Evolutionary conservation across 2,888 invertebrate genomes (phyloP).

Genomic region (Epicampocera succincta): DNA sequence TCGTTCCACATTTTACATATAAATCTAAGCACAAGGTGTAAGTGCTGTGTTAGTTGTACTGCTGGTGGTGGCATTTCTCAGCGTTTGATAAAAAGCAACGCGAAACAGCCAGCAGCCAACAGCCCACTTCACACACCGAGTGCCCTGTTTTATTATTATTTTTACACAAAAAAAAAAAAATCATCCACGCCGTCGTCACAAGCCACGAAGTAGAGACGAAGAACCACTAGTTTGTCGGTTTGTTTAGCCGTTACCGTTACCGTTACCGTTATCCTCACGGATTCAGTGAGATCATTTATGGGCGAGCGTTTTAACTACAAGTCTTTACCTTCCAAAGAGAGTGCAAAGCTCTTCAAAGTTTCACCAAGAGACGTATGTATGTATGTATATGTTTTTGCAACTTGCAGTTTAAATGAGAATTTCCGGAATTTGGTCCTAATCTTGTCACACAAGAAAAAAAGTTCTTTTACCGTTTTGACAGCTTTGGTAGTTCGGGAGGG

Average conservation of each 20-base stretch:
- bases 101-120: constrained; percentile 4
- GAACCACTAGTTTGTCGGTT: constrained; percentile 6
- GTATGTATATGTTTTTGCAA: not conserved
- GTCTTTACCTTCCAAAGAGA: constrained; percentile 5
- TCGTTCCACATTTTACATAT: constrained; percentile 55
- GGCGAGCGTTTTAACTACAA: constrained; percentile 74
- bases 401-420: constrained; percentile 1
- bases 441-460: constrained; percentile 22
- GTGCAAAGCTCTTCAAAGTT: not conserved
- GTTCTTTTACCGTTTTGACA: constrained; percentile 51
- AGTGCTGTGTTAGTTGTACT: not conserved
- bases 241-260: constrained; percentile 3
- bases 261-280: constrained; percentile 19
- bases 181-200: not conserved
- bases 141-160: not conserved
- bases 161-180: not conserved
- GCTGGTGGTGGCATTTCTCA: not conserved
- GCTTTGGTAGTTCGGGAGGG: constrained; percentile 29
- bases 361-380: not conserved
- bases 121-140: not conserved
- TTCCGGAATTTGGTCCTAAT: constrained; percentile 55
- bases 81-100: not conserved
- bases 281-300: constrained; percentile 77
- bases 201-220: constrained; percentile 4
- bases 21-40: constrained; percentile 29